Base-by-base conservation (phyloP, 2,888 invertebrate species). In the Apomyelois bistriatella region DNA sequence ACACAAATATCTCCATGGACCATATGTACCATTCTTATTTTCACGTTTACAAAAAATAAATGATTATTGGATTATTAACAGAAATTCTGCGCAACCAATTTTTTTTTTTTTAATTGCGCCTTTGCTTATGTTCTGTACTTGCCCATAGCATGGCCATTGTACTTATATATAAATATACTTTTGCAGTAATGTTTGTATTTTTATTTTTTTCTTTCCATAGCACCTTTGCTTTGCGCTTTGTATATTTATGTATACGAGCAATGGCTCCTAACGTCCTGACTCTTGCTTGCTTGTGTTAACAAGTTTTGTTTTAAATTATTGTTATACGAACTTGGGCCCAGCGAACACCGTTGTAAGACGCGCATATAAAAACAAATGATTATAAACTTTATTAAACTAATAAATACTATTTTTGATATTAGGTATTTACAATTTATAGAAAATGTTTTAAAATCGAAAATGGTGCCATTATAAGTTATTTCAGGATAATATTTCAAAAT, bases 151-250 rank as follows among this genome's bases (percentile, higher is more conserved):
- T 66, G 79, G 87, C 87, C 87, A 85, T 87, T 88, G 85, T 82
- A 82, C 75, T 79, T 79, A 76, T 79, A 79, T 80, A 75, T 82
- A 66, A 85, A 86, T 85, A 88, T 85, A 85, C 76, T 77, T 76
- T 74, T 68, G 66, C 61, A 70, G 60, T 58, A 65, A 61, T 63
- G 61, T 70, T 64, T 63, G 79, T 70, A 76, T 83, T 88, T 87
- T 85, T 85, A 82, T 86, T 84, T 82, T 53, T 41, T 54, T 55
- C 40, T 40, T 58, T 61, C 59, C 60, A 60, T 69, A 65, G 64
- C 56, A 60, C 70, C 66, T 64, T 57, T 58, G 61, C 61, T 66
- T 67, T 64, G 52, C 52, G 65, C 59, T 68, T 61, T 64, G 76
- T 77, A 75, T 82, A 80, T 82, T 80, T 76, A 69, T 81, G 73